Conservation (phyloP, 2,113 vertebrate species). For the Otus sunia region DNA sequence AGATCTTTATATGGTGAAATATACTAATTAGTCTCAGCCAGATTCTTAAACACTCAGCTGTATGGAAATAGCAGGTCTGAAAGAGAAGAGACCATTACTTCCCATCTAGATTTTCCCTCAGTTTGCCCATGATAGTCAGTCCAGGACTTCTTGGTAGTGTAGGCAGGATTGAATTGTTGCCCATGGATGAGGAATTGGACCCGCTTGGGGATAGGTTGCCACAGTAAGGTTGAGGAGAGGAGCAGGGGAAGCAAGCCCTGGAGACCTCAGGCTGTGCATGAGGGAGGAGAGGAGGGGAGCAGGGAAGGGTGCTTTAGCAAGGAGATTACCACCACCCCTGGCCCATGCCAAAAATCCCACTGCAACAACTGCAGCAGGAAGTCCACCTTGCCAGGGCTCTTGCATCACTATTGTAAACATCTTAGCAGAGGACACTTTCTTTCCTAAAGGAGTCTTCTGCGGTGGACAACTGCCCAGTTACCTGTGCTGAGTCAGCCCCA, state of each 20-base stretch:
- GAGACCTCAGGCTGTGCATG: accelerated
- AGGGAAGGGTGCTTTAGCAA: neutral
- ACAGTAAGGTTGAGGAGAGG: neutral
- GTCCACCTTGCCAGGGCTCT: neutral
- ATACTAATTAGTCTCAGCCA: neutral
- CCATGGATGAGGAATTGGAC: neutral
- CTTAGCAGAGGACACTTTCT: neutral
- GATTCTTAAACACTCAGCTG: neutral
- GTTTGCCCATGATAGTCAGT: neutral
- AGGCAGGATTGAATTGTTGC: neutral
- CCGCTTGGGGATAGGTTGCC: neutral
- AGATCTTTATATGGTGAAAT: neutral
- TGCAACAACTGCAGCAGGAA: neutral
- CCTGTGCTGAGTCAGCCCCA: neutral
- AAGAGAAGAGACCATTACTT: neutral
- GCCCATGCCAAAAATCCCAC: neutral
- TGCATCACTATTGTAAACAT: neutral
- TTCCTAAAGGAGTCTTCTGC: neutral
- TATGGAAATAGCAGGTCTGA: neutral
- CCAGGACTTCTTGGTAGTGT: neutral
- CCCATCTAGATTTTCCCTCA: neutral
- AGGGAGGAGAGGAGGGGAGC: neutral
- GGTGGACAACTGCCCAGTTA: accelerated
- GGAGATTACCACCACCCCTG: neutral
- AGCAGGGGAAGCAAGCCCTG: neutral